Percentiles rank a stretch among this genome's conserved stretches.
Conservation (phyloP, 2,888 invertebrate species). For the Nephrotoma flavescens region DNA sequence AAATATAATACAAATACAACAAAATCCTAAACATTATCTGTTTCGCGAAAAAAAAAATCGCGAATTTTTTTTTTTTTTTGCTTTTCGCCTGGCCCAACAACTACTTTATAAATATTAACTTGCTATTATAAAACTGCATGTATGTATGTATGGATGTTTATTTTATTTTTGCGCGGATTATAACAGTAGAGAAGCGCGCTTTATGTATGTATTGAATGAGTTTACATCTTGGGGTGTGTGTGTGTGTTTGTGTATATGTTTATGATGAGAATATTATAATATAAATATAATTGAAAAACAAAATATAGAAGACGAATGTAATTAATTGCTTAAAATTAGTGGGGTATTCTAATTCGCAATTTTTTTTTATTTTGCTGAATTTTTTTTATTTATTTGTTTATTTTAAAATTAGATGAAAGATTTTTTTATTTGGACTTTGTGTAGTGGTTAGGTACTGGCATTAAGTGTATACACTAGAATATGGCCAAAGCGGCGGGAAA, state of each 20-base stretch:
- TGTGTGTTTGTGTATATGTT: neutral
- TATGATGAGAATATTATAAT: neutral
- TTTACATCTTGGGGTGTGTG: neutral
- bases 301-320: neutral
- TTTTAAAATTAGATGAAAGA: neutral
- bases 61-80: neutral
- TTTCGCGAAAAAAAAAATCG: constrained; percentile 1
- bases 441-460: neutral
- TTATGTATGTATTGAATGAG: neutral
- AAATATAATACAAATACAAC: neutral
- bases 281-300: neutral
- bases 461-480: neutral
- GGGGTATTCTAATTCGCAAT: neutral
- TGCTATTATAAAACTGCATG: neutral
- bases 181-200: neutral
- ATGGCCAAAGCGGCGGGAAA: neutral
- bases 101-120: neutral
- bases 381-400: neutral
- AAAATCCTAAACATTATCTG: constrained; percentile 1
- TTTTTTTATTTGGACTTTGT: neutral
- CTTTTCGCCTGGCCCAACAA: neutral
- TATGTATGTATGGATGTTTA: neutral
- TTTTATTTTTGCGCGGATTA: neutral
- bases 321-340: neutral
- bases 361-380: neutral